Evolutionary conservation across 2,888 invertebrate species (phyloP), one percentile per base, ranked within the genome.

Genomic region (Didymodactylos carnosus): DNA sequence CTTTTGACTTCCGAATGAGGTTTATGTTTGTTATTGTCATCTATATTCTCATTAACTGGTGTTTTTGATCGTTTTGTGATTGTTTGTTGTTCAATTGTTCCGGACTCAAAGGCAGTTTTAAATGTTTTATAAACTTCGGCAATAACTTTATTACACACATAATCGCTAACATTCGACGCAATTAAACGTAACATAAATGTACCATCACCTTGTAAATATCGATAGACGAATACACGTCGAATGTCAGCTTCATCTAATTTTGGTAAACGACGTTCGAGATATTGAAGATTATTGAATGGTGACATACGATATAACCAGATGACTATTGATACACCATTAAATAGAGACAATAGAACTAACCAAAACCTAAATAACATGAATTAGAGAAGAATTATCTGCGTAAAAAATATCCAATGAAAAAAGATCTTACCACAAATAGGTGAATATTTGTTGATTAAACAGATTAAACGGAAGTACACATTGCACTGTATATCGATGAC

Each of bases 381-480:
- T n/a, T n/a, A n/a, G n/a, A n/a, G n/a, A n/a, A n/a, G n/a, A n/a
- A n/a, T n/a, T n/a, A n/a, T n/a, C n/a, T n/a, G n/a, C n/a, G n/a
- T n/a, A n/a, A n/a, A n/a, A n/a, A n/a, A n/a, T n/a, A n/a, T n/a
- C n/a, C n/a, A n/a, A n/a, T n/a, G n/a, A n/a, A n/a, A n/a, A n/a
- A n/a, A n/a, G n/a, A n/a, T n/a, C n/a, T n/a, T n/a, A 73, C 73
- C 72, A 75, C 11, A 75, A 39, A 70, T 72, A 75, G n/a, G 75
- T 75, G 27, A 75, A 75, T 72, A 75, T 69, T 53, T 75, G 75
- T 51, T 75, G 75, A 70, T 75, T 75, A 62, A 71, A 75, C 11
- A 75, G 29, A 29, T 75, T 75, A 49, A 75, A 72, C 6, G 78
- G 78, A 14, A 78, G 73, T 10, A 76, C 77, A 72, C 78, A 78